Conservation (phyloP, 2,797 vertebrate species). For the Danio jaintianensis region DNA sequence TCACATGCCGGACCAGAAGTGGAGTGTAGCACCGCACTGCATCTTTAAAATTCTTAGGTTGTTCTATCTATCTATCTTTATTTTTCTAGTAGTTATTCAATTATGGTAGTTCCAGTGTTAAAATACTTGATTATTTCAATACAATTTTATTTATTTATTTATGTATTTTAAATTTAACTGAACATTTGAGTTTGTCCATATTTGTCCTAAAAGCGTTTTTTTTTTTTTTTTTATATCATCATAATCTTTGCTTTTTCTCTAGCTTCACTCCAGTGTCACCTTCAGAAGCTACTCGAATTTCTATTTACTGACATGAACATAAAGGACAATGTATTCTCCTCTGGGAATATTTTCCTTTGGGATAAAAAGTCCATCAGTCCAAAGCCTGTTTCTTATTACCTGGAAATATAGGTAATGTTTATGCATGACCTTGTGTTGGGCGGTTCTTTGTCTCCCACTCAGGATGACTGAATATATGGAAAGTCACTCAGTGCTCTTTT, state of each 20-base stretch:
- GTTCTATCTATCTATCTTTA: too few relatives aligned
- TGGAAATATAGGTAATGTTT: constrained; percentile 54
- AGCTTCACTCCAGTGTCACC: constrained; percentile 44
- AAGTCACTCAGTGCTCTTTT: constrained; percentile 35
- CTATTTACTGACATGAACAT: constrained; percentile 62
- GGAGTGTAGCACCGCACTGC: too few relatives aligned
- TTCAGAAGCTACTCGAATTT: constrained; percentile 52
- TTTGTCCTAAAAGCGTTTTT: too few relatives aligned
- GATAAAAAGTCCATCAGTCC: constrained; percentile 60
- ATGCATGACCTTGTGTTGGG: constrained; percentile 56
- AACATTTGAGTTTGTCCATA: too few relatives aligned
- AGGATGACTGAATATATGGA: constrained; percentile 15
- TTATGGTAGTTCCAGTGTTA: too few relatives aligned
- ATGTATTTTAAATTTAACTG: too few relatives aligned
- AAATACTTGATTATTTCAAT: too few relatives aligned
- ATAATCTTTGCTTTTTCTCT: constrained; percentile 44
- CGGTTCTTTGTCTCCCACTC: constrained; percentile 21
- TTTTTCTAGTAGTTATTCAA: too few relatives aligned
- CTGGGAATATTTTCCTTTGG: constrained; percentile 44
- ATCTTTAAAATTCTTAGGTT: too few relatives aligned
- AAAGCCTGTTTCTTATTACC: constrained; percentile 59
- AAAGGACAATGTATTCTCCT: constrained; percentile 66
- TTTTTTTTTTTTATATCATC: not conserved
- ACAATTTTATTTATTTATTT: too few relatives aligned
- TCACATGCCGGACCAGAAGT: too few relatives aligned